Conservation (phyloP, 2,113 vertebrate species). For the Calidris pygmaea region DNA sequence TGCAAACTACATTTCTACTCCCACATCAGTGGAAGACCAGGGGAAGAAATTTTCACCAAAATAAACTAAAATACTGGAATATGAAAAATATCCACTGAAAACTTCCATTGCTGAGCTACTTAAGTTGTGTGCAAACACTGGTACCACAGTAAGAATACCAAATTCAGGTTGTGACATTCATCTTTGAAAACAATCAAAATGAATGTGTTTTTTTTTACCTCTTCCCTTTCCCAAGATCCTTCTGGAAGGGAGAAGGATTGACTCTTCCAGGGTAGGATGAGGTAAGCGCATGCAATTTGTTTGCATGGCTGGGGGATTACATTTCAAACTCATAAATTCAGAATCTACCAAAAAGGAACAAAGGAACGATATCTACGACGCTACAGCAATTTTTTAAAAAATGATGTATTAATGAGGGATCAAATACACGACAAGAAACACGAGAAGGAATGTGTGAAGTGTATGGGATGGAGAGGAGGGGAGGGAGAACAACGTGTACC, state of each 20-base stretch:
- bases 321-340: neutral
- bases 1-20: neutral
- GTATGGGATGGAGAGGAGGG: neutral
- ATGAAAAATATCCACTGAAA: neutral
- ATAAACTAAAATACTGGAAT: neutral
- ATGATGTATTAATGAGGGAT: neutral
- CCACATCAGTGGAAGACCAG: neutral
- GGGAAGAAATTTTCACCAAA: neutral
- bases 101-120: neutral
- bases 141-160: neutral
- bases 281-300: neutral
- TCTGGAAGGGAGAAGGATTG: neutral
- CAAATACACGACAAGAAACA: neutral
- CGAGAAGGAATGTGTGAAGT: neutral
- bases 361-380: neutral
- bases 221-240: neutral
- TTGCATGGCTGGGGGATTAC: neutral
- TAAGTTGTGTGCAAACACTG: neutral
- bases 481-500: neutral
- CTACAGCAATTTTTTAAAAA: neutral
- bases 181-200: neutral
- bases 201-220: neutral
- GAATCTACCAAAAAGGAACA: neutral
- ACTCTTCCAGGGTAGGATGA: neutral
- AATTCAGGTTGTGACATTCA: neutral